phyloP scores from a whole-genome alignment of 2,797 vertebrate genomes.

The Chromis chromis region DNA sequence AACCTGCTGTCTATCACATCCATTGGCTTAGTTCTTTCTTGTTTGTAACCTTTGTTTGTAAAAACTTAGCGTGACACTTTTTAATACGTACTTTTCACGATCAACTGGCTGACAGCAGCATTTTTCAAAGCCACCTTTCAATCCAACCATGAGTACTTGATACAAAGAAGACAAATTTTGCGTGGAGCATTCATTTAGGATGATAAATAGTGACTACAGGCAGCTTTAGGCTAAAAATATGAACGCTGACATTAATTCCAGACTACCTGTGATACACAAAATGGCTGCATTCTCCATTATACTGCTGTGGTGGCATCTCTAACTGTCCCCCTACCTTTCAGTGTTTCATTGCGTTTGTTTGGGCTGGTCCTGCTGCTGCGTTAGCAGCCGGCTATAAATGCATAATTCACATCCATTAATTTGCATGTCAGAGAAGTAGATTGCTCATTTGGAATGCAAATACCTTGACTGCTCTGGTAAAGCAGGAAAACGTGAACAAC shows the following conservation, averaged over 20 bases:
- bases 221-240: too few species aligned
- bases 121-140: too few species aligned
- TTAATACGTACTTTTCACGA: too few species aligned
- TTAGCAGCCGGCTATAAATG: conserved; percentile 70
- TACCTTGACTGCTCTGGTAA: conserved; percentile 75
- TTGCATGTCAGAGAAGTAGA: conserved; percentile 82
- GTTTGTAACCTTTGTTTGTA: too few species aligned
- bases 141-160: too few species aligned
- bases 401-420: conserved; percentile 82
- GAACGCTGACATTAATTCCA: background rate
- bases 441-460: conserved; percentile 86
- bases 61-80: too few species aligned
- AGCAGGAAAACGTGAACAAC: conserved; percentile 67
- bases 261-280: conserved; percentile 26
- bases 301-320: conserved; percentile 29
- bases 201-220: too few species aligned
- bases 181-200: too few species aligned
- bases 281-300: conserved; percentile 17
- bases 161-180: too few species aligned
- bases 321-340: conserved; percentile 10
- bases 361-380: conserved; percentile 37
- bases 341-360: conserved; percentile 29
- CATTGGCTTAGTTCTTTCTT: too few species aligned
- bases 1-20: too few species aligned
- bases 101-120: too few species aligned